Evolutionary conservation across 2,113 vertebrate species (phyloP), one percentile per base, ranked within the genome.

Genomic region (Toxotes jaculatrix): DNA sequence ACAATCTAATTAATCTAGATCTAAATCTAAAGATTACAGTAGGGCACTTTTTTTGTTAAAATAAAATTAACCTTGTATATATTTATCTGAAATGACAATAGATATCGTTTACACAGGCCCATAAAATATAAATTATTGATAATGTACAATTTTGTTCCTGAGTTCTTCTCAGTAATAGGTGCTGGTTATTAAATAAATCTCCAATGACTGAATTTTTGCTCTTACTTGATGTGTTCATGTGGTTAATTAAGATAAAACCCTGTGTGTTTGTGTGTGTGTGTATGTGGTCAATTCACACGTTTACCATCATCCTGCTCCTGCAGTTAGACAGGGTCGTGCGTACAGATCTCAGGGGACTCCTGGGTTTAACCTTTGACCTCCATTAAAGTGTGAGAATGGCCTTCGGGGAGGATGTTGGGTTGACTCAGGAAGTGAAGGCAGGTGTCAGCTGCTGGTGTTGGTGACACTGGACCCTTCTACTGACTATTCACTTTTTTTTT

Each of bases 361-460:
- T n/a, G 56, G 59, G 19, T 89, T 88, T 89, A 79, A 93, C 87
- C 80, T 92, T 65, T 85, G 91, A 87, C 87, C 89, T 84, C 83
- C 53, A 11, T 79, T 70, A 78, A 87, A 85, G 82, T 63, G 16
- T 38, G 31, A 55, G 70, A 23, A 7, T 1, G 57, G 47, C 79
- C 87, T 79, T 67, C 7, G 0, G 85, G 79, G 86, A 85, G 85
- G 79, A 65, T 69, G 90, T 87, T 36, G 70, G 75, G 14, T 62
- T 21, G 63, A 59, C 65, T 82, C 79, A 91, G 84, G 87, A 89
- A 90, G 77, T 72, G 70, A 57, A 74, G 70, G 83, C 84, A 91
- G 90, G 89, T 92, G 90, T 89, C 87, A 88, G 90, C 90, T 92
- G 92, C 81, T 86, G 88, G 73, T 68, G 84, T 55, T 47, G 77